These are phyloP conservation scores for Actias luna DNA, from an alignment of 2,888 invertebrate genomes.

Conservation along the genomic window DNA sequence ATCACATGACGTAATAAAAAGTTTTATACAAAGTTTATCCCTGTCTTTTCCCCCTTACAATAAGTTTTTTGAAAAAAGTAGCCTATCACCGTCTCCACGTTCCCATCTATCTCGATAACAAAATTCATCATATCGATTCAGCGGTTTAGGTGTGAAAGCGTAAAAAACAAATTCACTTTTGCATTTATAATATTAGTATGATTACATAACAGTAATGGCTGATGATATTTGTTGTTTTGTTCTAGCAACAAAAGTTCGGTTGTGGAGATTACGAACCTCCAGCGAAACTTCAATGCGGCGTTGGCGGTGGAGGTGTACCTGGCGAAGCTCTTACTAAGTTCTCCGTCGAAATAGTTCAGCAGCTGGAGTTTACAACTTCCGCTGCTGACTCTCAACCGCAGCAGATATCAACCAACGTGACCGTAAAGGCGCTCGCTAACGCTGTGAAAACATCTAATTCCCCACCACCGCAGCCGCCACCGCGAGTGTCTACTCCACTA, in stretches of 20 bases:
- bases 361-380: constrained; percentile 93
- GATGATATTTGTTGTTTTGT: constrained; percentile 46
- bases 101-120: too few species aligned
- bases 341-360: constrained; percentile 96
- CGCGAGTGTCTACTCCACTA: constrained; percentile 89
- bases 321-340: constrained; percentile 86
- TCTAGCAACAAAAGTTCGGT: constrained; percentile 92
- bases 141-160: too few species aligned
- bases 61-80: too few species aligned
- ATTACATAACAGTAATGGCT: too few species aligned
- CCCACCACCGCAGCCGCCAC: constrained; percentile 69
- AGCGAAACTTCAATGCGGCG: constrained; percentile 85
- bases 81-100: too few species aligned
- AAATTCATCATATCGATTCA: too few species aligned
- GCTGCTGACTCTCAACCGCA: constrained; percentile 93
- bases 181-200: too few species aligned
- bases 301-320: constrained; percentile 62
- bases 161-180: too few species aligned
- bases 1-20: too few species aligned
- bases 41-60: too few species aligned
- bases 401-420: constrained; percentile 95
- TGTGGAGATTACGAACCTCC: constrained; percentile 89
- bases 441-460: constrained; percentile 73
- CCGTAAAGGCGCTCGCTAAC: constrained; percentile 86
- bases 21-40: too few species aligned